Conservation (phyloP, 2,113 vertebrate species). For the Cercocebus atys region DNA sequence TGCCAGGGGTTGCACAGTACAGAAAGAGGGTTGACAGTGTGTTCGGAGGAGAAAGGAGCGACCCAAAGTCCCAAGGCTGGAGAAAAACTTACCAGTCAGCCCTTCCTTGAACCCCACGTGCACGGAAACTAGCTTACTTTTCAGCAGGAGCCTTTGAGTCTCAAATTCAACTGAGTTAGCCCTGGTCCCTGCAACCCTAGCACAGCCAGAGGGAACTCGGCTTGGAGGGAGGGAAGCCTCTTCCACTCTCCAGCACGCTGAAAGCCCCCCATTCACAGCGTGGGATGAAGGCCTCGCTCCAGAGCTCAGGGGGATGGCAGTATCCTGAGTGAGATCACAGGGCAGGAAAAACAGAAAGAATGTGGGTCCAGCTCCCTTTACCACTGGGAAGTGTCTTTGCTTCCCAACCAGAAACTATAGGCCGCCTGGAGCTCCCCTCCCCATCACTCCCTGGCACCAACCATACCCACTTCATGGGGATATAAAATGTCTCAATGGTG, state of each 20-base stretch:
- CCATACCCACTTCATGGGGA: too few relatives aligned
- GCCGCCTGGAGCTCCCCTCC: not conserved
- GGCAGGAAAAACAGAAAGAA: too few relatives aligned
- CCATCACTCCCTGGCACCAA: not conserved
- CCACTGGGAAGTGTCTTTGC: not conserved
- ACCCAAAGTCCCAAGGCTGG: not conserved
- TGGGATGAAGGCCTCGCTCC: too few relatives aligned
- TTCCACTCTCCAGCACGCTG: accelerated
- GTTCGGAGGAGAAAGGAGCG: not conserved
- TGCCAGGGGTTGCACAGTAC: not conserved
- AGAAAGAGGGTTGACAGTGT: not conserved
- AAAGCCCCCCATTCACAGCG: not conserved
- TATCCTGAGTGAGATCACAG: not conserved
- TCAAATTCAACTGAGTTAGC: not conserved
- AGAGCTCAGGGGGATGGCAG: accelerated
- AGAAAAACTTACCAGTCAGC: too few relatives aligned
- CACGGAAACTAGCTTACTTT: not conserved
- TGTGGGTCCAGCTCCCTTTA: too few relatives aligned
- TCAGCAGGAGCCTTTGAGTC: not conserved
- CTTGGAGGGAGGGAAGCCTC: not conserved
- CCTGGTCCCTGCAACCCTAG: not conserved
- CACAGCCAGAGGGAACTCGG: not conserved
- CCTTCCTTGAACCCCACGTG: not conserved
- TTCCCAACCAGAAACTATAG: not conserved
- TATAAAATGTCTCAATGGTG: accelerated